These are phyloP conservation scores for Idaea aversata DNA, from an alignment of 2,888 invertebrate genomes.

Conservation along the genomic window DNA sequence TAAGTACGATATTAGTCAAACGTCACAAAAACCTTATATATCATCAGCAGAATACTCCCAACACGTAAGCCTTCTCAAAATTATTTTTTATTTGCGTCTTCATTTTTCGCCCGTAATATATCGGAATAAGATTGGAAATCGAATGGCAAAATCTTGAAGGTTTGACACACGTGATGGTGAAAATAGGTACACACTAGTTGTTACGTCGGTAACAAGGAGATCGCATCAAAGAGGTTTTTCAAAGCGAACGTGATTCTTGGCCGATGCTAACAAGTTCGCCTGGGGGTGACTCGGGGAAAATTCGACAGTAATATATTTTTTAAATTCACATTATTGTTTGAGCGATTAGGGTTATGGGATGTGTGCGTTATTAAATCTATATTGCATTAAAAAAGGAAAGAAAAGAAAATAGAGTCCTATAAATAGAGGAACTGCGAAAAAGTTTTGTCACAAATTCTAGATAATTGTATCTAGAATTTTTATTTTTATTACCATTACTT, in stretches of 20 bases:
- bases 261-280: slow-evolving; percentile 63
- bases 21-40: background rate
- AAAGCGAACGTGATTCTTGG: slow-evolving; percentile 69
- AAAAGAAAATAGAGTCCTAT: background rate
- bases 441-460: no score
- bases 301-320: slow-evolving; percentile 47
- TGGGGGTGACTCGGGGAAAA: slow-evolving; percentile 42
- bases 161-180: slow-evolving; percentile 51
- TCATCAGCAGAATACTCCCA: slow-evolving; percentile 49
- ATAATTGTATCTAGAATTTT: no score
- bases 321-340: slow-evolving; percentile 40
- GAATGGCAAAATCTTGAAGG: slow-evolving; percentile 39
- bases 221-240: slow-evolving; percentile 67
- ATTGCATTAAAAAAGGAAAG: slow-evolving; percentile 20
- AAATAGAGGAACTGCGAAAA: slow-evolving; percentile 8
- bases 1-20: background rate
- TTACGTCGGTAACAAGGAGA: slow-evolving; percentile 57
- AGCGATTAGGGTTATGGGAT: slow-evolving; percentile 28
- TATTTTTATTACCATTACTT: no score
- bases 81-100: slow-evolving; percentile 43
- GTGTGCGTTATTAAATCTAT: slow-evolving; percentile 20
- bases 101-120: slow-evolving; percentile 25
- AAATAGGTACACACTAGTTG: slow-evolving; percentile 41
- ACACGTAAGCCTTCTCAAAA: slow-evolving; percentile 55
- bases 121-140: slow-evolving; percentile 32